phyloP scores from a whole-genome alignment of 2,797 vertebrate genomes.

The Anableps anableps region DNA sequence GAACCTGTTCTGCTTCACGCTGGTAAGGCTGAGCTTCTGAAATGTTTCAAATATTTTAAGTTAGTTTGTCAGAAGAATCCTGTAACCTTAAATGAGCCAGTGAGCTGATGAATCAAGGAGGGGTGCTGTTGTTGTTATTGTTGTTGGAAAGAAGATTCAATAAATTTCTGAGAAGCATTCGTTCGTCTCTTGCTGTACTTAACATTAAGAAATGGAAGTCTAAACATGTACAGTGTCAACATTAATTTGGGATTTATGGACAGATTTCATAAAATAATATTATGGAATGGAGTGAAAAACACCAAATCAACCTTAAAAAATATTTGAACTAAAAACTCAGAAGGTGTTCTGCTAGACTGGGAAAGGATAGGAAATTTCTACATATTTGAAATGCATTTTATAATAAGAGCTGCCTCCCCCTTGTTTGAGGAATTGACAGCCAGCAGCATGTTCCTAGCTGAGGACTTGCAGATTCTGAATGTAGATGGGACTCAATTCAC shows the following conservation, averaged over 20 bases:
- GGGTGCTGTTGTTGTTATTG: slow-evolving; percentile 27
- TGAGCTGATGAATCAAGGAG: neutral
- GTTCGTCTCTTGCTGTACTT: neutral
- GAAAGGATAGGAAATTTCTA: neutral
- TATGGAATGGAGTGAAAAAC: neutral
- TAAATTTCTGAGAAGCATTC: neutral
- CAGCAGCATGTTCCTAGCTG: neutral
- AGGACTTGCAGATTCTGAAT: neutral
- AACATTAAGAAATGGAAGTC: neutral
- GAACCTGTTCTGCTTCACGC: slow-evolving; percentile 95
- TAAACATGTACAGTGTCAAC: neutral
- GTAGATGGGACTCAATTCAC: neutral
- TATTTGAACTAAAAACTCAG: neutral
- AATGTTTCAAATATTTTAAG: neutral
- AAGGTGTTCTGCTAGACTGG: neutral
- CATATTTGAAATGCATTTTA: neutral
- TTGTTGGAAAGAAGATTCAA: slow-evolving; percentile 36
- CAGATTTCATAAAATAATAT: neutral
- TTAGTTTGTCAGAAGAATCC: slow-evolving; percentile 7
- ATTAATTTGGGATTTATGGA: neutral
- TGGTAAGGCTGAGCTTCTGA: slow-evolving; percentile 83
- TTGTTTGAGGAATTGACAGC: neutral
- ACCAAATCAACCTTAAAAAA: neutral
- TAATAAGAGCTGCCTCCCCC: neutral
- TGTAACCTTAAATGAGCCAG: neutral